A percentile compares a stretch with the other conserved stretches of the same genome.
Conservation (phyloP, 1,140 invertebrate species). For the Bathynomus jamesi region DNA sequence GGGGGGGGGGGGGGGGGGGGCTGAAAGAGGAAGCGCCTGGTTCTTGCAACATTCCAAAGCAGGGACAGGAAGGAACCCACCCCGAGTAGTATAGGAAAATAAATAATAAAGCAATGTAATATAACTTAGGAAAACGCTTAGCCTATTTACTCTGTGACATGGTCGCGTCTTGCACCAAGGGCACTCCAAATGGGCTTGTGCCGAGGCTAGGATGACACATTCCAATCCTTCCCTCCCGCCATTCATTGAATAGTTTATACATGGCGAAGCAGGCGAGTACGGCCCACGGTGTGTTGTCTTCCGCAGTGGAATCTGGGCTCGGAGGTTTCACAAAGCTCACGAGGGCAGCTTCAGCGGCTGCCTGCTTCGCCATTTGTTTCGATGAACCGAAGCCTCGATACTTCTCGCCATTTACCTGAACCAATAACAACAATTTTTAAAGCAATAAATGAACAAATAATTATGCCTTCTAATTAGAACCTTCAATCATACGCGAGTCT, state of each 20-base stretch:
- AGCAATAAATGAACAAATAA: too few relatives aligned
- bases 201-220: not conserved
- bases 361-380: constrained; percentile 50
- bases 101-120: too few relatives aligned
- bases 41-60: too few relatives aligned
- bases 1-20: too few relatives aligned
- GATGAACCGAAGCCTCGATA: constrained; percentile 50
- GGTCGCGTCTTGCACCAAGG: not conserved
- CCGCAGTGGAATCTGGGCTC: constrained; percentile 35
- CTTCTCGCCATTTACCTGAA: constrained; percentile 49
- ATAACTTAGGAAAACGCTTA: too few relatives aligned
- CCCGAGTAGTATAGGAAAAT: too few relatives aligned
- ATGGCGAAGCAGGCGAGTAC: constrained; percentile 64
- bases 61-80: too few relatives aligned
- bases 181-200: not conserved
- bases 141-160: not conserved
- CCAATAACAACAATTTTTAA: too few relatives aligned
- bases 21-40: too few relatives aligned
- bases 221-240: constrained; percentile 44
- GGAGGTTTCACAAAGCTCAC: constrained; percentile 52
- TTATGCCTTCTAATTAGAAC: too few relatives aligned
- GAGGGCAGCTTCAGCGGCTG: constrained; percentile 62
- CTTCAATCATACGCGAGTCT: too few relatives aligned
- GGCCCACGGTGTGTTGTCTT: constrained; percentile 61
- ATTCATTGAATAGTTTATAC: constrained; percentile 64